Conservation (phyloP, 2,113 vertebrate genomes). For the Castor canadensis region DNA sequence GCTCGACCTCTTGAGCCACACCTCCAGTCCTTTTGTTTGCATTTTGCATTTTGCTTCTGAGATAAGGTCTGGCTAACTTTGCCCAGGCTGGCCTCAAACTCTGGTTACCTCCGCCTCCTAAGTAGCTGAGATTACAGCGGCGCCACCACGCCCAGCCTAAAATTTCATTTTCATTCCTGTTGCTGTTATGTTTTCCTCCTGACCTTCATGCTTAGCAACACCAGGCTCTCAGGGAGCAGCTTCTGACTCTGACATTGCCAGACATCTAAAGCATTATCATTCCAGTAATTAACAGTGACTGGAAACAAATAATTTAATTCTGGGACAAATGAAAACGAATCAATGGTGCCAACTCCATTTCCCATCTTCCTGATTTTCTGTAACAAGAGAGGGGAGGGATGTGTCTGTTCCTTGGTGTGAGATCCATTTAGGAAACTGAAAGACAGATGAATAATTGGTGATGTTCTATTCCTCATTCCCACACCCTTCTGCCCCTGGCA, state of each 20-base stretch:
- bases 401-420: constrained; percentile 25
- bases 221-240: background rate
- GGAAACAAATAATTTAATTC: constrained; percentile 78
- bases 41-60: no score
- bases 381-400: constrained; percentile 45
- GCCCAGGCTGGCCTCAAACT: no score
- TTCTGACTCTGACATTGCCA: background rate
- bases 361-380: constrained; percentile 62
- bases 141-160: background rate
- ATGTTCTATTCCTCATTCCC: background rate
- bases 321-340: constrained; percentile 68
- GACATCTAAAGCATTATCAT: background rate
- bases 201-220: constrained; percentile 10
- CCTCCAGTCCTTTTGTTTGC: no score
- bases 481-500: background rate
- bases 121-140: no score
- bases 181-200: constrained; percentile 10
- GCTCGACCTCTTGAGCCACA: no score
- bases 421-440: constrained; percentile 50
- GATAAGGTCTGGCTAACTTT: no score
- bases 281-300: constrained; percentile 73
- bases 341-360: constrained; percentile 67
- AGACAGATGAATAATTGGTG: background rate
- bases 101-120: no score
- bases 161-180: constrained; percentile 23